Evolutionary conservation across 2,797 vertebrate genomes (phyloP), one percentile per base, ranked within the genome.

Genomic region (Sorex maritimensis): DNA sequence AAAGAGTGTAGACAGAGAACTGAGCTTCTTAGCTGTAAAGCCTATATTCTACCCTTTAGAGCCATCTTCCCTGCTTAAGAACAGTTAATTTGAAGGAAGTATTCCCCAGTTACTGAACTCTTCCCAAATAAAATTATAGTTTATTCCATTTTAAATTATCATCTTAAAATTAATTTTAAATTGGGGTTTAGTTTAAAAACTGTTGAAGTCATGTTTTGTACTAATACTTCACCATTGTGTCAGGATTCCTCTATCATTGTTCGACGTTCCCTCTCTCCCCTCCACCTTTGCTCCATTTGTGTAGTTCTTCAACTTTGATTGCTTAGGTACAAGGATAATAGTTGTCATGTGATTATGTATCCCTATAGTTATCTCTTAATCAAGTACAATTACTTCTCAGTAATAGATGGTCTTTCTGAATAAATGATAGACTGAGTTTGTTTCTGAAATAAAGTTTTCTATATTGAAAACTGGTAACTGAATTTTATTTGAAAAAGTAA

Each of bases 11-110:
- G 17, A 15, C 55, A 58, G 55, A 58, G 34, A 58, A 13, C 55
- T 58, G 13, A 15, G 14, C 55, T 19, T 58, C 55, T 58, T 58
- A 58, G 13, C 17, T 58, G 55, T 19, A 58, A 19, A 58, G 55
- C 17, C 4, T 58, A 13, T 58, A 13, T 58, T 58, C 55, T 58
- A 10, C 4, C 55, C 14, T 13, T 58, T 58, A 15, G 13, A 58
- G 17, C 55, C 17, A 58, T 58, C 17, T 58, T 13, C 55, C 14
- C 55, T 14, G 8, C 49, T 52, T 13, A 11, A 58, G 12, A 58
- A 15, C 12, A 19, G 38, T 69, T 85, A 19, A 63, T 94, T 90
- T 87, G 30, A 38, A 88, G 44, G 63, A 82, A 73, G 28, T 81
- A 17, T 79, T 90, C 14, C 71, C 2, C 26, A 23, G 28, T 68